phyloP scores from a whole-genome alignment of 2,113 vertebrate genomes.

The Bufo bufo region DNA sequence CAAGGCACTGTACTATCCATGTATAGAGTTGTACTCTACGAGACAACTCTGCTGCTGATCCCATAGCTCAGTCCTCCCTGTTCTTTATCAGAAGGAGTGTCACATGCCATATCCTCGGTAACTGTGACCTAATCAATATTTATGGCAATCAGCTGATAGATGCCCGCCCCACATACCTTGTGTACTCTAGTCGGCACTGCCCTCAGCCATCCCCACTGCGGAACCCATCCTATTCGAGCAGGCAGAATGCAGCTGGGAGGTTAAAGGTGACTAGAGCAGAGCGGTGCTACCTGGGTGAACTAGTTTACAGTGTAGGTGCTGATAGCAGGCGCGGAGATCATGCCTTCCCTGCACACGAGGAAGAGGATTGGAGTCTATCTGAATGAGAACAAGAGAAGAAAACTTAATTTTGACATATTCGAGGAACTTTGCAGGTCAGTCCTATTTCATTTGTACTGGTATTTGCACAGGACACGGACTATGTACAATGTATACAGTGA shows the following conservation, averaged over 20 bases:
- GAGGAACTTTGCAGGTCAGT: conserved; percentile 70
- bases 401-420: conserved; percentile 72
- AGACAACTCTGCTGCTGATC: neutral
- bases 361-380: conserved; percentile 73
- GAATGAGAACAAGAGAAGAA: conserved; percentile 73
- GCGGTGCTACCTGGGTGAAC: neutral
- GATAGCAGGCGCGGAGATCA: conserved; percentile 39
- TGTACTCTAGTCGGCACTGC: neutral
- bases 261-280: conserved; percentile 14
- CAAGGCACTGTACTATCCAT: neutral
- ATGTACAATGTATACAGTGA: neutral
- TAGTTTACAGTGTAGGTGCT: neutral
- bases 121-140: conserved; percentile 53
- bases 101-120: conserved; percentile 21
- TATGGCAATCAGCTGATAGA: conserved; percentile 20
- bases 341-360: conserved; percentile 64
- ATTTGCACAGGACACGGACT: neutral
- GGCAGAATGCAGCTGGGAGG: conserved; percentile 62
- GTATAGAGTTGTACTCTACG: neutral
- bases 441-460: neutral
- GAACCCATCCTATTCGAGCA: conserved; percentile 79
- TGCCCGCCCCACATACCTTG: neutral
- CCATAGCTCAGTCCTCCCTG: neutral
- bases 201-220: conserved; percentile 65
- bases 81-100: conserved; percentile 1